Percentiles rank a stretch among this genome's conserved stretches.
Evolutionary conservation across 2,797 vertebrate species (phyloP).

Genomic region (Karalla daura): DNA sequence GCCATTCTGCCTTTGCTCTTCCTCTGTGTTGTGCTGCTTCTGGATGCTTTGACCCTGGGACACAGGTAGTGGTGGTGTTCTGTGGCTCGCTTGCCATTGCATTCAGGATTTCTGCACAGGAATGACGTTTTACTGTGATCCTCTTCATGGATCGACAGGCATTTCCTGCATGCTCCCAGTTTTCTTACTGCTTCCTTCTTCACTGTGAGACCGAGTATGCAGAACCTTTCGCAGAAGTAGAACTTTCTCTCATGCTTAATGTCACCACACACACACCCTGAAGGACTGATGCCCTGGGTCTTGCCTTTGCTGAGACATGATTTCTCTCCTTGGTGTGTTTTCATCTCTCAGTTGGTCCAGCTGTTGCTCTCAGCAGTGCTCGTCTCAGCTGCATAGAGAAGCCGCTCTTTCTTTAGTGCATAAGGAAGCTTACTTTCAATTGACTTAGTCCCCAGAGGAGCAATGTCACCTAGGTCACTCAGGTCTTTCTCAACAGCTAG

Average conservation of each 20-base stretch:
- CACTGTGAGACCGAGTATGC: background rate
- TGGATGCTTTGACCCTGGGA: background rate
- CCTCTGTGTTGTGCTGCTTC: background rate
- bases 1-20: background rate
- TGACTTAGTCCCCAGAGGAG: background rate
- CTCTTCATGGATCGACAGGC: background rate
- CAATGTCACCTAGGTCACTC: background rate
- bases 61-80: background rate
- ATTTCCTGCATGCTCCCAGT: background rate
- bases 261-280: background rate
- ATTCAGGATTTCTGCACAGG: background rate
- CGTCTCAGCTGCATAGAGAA: background rate
- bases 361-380: background rate
- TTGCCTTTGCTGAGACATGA: background rate
- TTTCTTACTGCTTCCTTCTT: background rate
- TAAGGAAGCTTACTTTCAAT: constrained; percentile 1
- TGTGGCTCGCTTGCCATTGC: background rate
- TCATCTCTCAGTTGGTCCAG: background rate
- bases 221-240: background rate
- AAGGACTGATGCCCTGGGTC: background rate
- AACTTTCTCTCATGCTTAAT: background rate
- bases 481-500: constrained; percentile 1
- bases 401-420: background rate
- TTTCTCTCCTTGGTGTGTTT: background rate
- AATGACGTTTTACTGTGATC: background rate